Percentiles rank a stretch among this genome's conserved stretches.
Conservation (phyloP, 2,888 invertebrate species). For the Drosophila peninsularis region DNA sequence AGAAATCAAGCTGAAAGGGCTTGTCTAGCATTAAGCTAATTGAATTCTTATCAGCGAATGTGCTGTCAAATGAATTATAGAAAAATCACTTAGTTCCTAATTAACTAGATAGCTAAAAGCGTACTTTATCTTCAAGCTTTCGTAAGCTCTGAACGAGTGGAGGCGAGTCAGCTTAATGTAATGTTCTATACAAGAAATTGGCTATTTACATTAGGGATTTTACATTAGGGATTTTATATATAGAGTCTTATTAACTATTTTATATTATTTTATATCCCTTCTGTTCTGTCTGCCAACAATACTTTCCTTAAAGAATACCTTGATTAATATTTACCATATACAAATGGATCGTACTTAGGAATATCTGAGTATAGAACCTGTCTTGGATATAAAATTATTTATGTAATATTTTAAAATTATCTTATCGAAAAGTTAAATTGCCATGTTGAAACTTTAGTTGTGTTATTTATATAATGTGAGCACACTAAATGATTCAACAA, state of each 20-base stretch:
- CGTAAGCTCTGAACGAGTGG: not conserved
- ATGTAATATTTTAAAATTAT: not conserved
- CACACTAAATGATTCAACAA: not conserved
- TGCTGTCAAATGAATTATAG: conserved; percentile 17
- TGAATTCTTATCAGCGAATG: conserved; percentile 30
- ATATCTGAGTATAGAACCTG: not conserved
- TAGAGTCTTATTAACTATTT: no score
- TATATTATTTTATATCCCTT: no score
- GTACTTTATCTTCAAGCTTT: not conserved
- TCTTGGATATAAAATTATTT: not conserved
- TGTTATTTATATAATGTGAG: not conserved
- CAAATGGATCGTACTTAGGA: not conserved
- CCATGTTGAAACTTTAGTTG: not conserved
- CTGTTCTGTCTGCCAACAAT: no score
- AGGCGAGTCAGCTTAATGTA: not conserved
- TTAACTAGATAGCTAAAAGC: not conserved
- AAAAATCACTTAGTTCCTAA: not conserved
- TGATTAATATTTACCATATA: not conserved
- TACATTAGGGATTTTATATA: no score
- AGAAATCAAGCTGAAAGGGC: conserved; percentile 2
- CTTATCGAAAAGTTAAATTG: not conserved
- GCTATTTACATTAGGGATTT: not conserved
- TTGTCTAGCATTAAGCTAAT: conserved; percentile 29
- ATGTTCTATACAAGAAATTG: not conserved
- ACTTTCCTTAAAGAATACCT: no score